Percentiles rank a stretch among this genome's conserved stretches.
These are phyloP conservation scores for Sturnira hondurensis DNA, from an alignment of 2,113 vertebrate species.

Conservation along the genomic window DNA sequence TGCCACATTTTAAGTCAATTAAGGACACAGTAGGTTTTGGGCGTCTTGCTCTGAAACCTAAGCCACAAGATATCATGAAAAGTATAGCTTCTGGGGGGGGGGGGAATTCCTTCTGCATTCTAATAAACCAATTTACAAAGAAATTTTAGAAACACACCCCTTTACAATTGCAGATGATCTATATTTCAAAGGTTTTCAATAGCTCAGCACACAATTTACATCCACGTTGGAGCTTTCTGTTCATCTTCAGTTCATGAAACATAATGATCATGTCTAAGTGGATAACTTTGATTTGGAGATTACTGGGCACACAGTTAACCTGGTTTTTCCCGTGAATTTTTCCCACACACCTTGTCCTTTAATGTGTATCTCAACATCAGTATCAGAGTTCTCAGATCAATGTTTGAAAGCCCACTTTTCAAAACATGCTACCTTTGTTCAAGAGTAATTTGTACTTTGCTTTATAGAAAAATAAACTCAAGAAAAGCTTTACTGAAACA, in stretches of 20 bases:
- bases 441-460: background rate
- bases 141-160: background rate
- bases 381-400: slow-evolving; percentile 3
- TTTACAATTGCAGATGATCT: background rate
- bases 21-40: background rate
- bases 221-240: background rate
- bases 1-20: background rate
- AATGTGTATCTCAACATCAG: background rate
- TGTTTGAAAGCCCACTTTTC: background rate
- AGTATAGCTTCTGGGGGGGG: background rate
- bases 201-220: background rate
- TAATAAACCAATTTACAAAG: slow-evolving; percentile 2
- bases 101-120: background rate
- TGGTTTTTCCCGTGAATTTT: background rate
- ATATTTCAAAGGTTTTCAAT: background rate
- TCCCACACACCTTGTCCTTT: background rate
- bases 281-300: background rate
- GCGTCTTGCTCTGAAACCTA: background rate
- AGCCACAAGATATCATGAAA: background rate
- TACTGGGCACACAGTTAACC: background rate
- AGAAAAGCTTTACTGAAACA: slow-evolving; percentile 32
- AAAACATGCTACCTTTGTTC: slow-evolving; percentile 6
- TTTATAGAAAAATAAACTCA: slow-evolving; percentile 23
- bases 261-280: background rate
- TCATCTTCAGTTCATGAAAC: slow-evolving; percentile 2